Evolutionary conservation across 92 coral and sea anemone species (phyloP).

Genomic region (Isaurus tuberculatus): DNA sequence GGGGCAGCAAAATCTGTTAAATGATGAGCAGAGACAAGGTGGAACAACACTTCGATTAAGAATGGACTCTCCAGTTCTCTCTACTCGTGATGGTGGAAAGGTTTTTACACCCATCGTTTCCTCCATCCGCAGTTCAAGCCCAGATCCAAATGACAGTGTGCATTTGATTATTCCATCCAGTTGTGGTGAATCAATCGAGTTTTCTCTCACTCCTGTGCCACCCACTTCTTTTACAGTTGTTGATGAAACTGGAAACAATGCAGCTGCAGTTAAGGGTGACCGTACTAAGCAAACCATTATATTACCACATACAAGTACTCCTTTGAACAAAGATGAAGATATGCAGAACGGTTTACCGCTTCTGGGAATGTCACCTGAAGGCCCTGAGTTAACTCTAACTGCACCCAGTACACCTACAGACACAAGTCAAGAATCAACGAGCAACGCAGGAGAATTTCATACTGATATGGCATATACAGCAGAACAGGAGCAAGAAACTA

Average conservation of each 20-base stretch:
- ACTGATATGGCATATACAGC: background rate
- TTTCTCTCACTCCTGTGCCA: constrained; percentile 34
- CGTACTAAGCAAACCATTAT: background rate
- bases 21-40: constrained; percentile 6
- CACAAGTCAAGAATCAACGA: constrained; percentile 35
- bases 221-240: constrained; percentile 14
- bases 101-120: constrained; percentile 45
- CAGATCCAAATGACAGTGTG: constrained; percentile 44
- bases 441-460: constrained; percentile 28
- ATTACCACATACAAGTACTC: constrained; percentile 5
- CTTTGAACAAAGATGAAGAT: background rate
- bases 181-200: constrained; percentile 37
- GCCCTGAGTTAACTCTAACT: constrained; percentile 33
- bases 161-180: constrained; percentile 37
- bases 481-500: constrained; percentile 9
- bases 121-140: constrained; percentile 47
- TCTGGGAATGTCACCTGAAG: constrained; percentile 7
- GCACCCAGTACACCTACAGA: constrained; percentile 47
- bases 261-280: background rate
- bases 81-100: constrained; percentile 33
- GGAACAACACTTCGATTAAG: constrained; percentile 34
- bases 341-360: constrained; percentile 1
- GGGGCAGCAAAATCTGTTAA: background rate
- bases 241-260: constrained; percentile 24
- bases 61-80: constrained; percentile 40